phyloP scores from a whole-genome alignment of 2,888 invertebrate genomes.

The Acrobasis consociella region DNA sequence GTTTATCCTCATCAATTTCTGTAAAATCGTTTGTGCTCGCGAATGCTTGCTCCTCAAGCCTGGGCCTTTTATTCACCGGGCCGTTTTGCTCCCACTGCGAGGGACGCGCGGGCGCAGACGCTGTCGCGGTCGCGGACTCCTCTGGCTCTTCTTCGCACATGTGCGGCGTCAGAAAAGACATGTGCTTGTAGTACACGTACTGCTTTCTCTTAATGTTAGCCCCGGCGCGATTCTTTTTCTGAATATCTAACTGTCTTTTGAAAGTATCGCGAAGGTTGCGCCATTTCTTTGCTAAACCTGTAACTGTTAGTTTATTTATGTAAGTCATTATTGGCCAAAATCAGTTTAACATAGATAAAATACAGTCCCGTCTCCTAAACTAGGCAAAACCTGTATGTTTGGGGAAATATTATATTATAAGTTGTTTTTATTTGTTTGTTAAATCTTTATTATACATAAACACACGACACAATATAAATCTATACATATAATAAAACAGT shows the following conservation, averaged over 20 bases:
- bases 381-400: too few species aligned
- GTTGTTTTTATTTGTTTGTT: too few species aligned
- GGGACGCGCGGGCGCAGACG: constrained; percentile 23
- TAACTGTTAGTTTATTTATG: constrained; percentile 34
- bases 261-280: constrained; percentile 54
- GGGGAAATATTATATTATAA: too few species aligned
- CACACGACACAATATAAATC: too few species aligned
- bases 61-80: neutral
- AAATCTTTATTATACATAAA: too few species aligned
- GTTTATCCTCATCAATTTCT: constrained; percentile 48
- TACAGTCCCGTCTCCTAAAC: too few species aligned
- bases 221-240: constrained; percentile 40
- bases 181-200: constrained; percentile 53
- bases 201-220: constrained; percentile 39
- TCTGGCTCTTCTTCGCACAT: constrained; percentile 28
- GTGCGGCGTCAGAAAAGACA: constrained; percentile 50
- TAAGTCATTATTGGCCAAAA: neutral
- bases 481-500: too few species aligned
- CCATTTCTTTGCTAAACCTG: constrained; percentile 49
- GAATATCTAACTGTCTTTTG: constrained; percentile 42
- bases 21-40: constrained; percentile 17
- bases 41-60: constrained; percentile 3
- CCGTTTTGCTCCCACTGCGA: neutral
- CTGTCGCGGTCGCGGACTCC: neutral
- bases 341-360: too few species aligned